Conservation (phyloP, 1,140 invertebrate genomes). For the Medauroidea extradentata region DNA sequence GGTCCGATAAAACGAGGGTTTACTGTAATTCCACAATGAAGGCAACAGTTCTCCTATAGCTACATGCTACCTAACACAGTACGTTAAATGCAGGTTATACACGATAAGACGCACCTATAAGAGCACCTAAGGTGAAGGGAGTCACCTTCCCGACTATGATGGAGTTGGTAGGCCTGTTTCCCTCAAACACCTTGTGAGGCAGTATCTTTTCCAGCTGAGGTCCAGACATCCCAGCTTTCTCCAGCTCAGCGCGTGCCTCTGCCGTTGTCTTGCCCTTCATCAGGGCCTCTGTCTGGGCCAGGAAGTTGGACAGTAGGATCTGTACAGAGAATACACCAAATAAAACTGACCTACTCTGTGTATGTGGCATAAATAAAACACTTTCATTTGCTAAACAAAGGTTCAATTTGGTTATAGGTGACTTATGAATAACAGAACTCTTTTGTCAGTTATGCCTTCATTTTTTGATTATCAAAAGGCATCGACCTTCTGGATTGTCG, state of each 20-base stretch:
- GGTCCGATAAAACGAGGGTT: too few species aligned
- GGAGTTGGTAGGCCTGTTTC: conserved; percentile 96
- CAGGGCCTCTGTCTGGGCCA: conserved; percentile 97
- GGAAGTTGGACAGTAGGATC: conserved; percentile 94
- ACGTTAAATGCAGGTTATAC: background rate
- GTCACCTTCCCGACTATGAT: conserved; percentile 92
- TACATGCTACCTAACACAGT: background rate
- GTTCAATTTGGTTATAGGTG: too few species aligned
- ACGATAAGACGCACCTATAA: conserved; percentile 92
- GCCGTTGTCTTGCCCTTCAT: conserved; percentile 86
- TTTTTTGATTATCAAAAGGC: too few species aligned
- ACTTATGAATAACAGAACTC: too few species aligned
- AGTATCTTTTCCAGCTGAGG: conserved; percentile 74
- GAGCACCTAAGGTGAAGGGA: conserved; percentile 88
- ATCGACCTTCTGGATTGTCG: too few species aligned
- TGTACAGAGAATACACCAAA: too few species aligned
- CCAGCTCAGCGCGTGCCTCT: conserved; percentile 70
- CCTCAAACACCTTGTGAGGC: conserved; percentile 96
- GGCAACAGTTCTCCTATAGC: background rate
- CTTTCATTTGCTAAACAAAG: too few species aligned
- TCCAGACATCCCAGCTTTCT: conserved; percentile 63
- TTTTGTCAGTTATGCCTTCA: too few species aligned
- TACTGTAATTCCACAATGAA: too few species aligned
- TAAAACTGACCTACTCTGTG: too few species aligned
- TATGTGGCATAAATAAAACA: too few species aligned